phyloP scores from a whole-genome alignment of 1,140 invertebrate species.

The Neodiprion lecontei region DNA sequence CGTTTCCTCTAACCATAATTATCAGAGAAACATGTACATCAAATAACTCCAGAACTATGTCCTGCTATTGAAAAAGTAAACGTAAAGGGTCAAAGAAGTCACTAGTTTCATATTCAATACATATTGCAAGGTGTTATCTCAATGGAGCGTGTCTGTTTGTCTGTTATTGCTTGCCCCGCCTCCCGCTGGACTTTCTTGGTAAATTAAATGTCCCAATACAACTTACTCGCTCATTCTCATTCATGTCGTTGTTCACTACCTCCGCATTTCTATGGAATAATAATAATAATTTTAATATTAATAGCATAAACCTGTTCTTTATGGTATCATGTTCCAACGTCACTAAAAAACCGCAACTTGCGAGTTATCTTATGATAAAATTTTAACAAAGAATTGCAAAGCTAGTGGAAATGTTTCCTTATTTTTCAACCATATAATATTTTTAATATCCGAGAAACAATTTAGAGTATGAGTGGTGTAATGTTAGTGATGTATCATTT shows the following conservation, averaged over 20 bases:
- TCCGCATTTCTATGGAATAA: no score
- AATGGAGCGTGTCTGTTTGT: slow-evolving; percentile 59
- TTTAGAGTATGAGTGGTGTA: neutral
- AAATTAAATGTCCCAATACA: slow-evolving; percentile 61
- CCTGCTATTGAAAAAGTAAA: neutral
- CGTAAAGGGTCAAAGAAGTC: neutral
- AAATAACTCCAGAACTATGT: no score
- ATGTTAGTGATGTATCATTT: neutral
- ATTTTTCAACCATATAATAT: neutral
- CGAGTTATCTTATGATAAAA: neutral
- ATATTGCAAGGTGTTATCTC: slow-evolving; percentile 41
- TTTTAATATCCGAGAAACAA: neutral
- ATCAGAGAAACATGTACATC: no score
- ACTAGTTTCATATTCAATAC: neutral
- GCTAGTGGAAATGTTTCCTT: neutral
- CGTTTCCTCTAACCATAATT: no score
- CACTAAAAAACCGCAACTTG: slow-evolving; percentile 36
- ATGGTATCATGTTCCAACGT: slow-evolving; percentile 53
- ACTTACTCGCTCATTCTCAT: slow-evolving; percentile 23
- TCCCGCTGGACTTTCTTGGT: slow-evolving; percentile 63
- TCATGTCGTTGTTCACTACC: neutral
- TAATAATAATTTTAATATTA: no score
- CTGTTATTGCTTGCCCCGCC: slow-evolving; percentile 61
- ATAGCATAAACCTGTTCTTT: slow-evolving; percentile 55
- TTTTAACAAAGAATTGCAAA: neutral